Conservation (phyloP, 1,140 invertebrate genomes). For the Conopomorpha cramerella region DNA sequence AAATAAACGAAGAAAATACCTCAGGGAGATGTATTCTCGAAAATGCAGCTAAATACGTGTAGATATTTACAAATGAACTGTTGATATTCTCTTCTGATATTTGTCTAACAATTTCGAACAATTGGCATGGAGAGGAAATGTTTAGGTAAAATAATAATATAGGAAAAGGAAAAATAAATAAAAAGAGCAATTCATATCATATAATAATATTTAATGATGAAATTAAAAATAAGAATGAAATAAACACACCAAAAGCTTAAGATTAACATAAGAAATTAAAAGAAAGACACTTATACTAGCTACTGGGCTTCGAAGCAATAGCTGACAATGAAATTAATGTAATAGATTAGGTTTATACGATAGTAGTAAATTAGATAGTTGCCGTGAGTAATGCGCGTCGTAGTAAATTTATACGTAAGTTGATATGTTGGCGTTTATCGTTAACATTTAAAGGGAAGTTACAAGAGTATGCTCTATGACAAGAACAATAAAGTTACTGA, state of each 20-base stretch:
- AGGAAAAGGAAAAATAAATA: conserved; percentile 36
- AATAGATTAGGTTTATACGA: too few species aligned
- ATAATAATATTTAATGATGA: conserved; percentile 58
- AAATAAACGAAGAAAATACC: conserved; percentile 5
- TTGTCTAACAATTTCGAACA: too few species aligned
- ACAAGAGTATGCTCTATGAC: too few species aligned
- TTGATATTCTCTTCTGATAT: too few species aligned
- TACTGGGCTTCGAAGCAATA: conserved; percentile 9
- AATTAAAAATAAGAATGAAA: conserved; percentile 58
- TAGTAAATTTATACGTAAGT: conserved; percentile 27
- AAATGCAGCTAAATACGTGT: too few species aligned
- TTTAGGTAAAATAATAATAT: conserved; percentile 16
- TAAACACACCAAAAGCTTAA: conserved; percentile 57
- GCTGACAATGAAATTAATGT: too few species aligned
- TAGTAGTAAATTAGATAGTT: conserved; percentile 2
- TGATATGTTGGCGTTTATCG: conserved; percentile 45
- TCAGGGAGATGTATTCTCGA: too few species aligned
- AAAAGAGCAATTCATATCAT: conserved; percentile 43
- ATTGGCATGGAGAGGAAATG: conserved; percentile 18
- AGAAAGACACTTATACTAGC: conserved; percentile 19
- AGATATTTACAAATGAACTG: too few species aligned
- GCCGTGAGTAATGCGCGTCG: conserved; percentile 21
- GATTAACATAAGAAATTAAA: conserved; percentile 45
- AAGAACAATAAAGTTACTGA: too few species aligned
- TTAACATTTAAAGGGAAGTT: conserved; percentile 8